Evolutionary conservation across 2,113 vertebrate genomes (phyloP).

Genomic region (Cyprinodon tularosa): DNA sequence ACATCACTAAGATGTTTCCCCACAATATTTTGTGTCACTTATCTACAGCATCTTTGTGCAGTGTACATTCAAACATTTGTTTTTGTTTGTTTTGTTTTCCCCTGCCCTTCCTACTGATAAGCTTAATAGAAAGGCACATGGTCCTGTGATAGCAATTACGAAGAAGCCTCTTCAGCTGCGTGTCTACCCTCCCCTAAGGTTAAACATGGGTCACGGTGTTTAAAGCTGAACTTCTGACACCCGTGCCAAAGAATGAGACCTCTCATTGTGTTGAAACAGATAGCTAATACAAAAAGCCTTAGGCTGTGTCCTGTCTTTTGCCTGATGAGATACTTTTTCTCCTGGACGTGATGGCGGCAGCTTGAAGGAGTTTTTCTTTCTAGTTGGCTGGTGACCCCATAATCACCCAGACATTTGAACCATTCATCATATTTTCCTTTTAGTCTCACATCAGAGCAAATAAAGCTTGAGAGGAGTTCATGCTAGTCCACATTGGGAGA

Average conservation of each 20-base stretch:
- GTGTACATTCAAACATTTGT: conserved; percentile 5
- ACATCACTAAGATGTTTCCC: conserved; percentile 35
- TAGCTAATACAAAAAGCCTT: conserved; percentile 68
- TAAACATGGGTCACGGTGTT: conserved; percentile 66
- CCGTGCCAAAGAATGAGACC: conserved; percentile 58
- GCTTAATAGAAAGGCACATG: conserved; percentile 40
- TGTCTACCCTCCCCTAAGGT: conserved; percentile 66
- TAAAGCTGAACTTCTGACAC: conserved; percentile 78
- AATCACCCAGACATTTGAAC: conserved; percentile 40
- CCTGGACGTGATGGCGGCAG: conserved; percentile 14
- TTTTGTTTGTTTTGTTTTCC: conserved; percentile 27
- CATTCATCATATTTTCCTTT: conserved; percentile 50
- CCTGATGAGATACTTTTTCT: conserved; percentile 45
- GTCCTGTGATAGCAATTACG: conserved; percentile 31
- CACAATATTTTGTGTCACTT: conserved; percentile 2
- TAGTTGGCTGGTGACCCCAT: conserved; percentile 61
- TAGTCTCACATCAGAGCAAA: conserved; percentile 73
- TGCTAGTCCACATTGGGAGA: conserved; percentile 45
- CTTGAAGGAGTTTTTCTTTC: conserved; percentile 54
- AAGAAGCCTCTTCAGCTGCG: conserved; percentile 62
- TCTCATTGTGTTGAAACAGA: conserved; percentile 72
- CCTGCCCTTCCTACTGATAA: conserved; percentile 52
- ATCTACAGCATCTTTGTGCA: conserved; percentile 7
- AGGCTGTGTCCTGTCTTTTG: conserved; percentile 47
- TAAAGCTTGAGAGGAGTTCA: conserved; percentile 50